A percentile compares a stretch with the other conserved stretches of the same genome.
These are phyloP conservation scores for Ormia ochracea DNA, from an alignment of 2,888 invertebrate genomes.

Conservation along the genomic window DNA sequence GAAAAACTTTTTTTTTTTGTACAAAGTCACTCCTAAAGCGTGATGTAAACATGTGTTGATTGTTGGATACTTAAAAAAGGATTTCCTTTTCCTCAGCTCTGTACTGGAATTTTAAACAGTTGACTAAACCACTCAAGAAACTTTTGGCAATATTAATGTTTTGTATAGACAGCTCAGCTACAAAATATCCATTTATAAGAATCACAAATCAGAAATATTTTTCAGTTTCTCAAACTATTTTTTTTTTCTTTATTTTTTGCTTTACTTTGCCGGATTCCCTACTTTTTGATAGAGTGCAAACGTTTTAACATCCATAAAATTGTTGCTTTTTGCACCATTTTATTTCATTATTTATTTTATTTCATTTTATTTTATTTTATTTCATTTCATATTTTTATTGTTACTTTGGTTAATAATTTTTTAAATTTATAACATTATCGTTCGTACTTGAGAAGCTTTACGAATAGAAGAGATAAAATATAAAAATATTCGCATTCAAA, in stretches of 20 bases:
- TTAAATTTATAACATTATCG: conserved; percentile 24
- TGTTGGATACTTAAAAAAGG: conserved; percentile 26
- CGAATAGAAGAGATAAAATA: conserved; percentile 41
- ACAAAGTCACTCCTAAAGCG: neutral
- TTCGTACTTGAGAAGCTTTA: conserved; percentile 14
- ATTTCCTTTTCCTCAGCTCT: neutral
- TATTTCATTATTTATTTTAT: no score
- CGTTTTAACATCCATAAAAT: conserved; percentile 12
- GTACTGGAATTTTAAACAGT: neutral
- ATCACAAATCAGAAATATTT: neutral
- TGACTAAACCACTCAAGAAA: conserved; percentile 22
- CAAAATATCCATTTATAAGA: neutral
- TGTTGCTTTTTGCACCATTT: neutral
- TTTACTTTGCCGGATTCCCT: no score
- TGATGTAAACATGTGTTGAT: conserved; percentile 16
- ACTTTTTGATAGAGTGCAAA: conserved; percentile 15
- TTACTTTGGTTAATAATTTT: neutral
- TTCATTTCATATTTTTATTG: conserved; percentile 2
- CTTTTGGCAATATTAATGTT: conserved; percentile 30
- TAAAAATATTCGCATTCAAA: conserved; percentile 43
- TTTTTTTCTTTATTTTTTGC: neutral
- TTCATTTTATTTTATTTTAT: no score
- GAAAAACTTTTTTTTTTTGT: conserved; percentile 9
- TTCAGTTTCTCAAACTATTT: neutral
- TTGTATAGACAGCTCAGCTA: neutral